Percentiles rank a stretch among this genome's conserved stretches.
These are phyloP conservation scores for Amphipoea oculea DNA, from an alignment of 2,888 invertebrate species.

Conservation along the genomic window DNA sequence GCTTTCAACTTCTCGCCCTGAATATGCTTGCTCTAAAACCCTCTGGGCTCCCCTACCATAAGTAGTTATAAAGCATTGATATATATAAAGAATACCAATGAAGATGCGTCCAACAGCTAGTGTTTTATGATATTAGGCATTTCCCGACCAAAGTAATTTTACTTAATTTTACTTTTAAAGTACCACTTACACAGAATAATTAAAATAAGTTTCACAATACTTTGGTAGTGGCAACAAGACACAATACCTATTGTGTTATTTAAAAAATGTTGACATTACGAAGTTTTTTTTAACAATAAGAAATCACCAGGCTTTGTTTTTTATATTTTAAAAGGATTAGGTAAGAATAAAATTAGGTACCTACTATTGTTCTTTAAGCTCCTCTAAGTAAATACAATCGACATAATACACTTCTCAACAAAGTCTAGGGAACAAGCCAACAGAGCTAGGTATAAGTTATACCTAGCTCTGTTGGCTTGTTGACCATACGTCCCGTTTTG, in stretches of 20 bases:
- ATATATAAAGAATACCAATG: too few species aligned
- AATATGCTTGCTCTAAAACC: too few species aligned
- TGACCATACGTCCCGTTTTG: too few species aligned
- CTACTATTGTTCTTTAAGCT: not conserved
- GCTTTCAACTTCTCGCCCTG: too few species aligned
- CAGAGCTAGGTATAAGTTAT: too few species aligned
- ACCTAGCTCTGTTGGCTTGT: too few species aligned
- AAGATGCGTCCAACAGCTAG: too few species aligned
- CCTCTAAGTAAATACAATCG: not conserved
- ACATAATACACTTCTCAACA: not conserved
- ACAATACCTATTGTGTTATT: constrained; percentile 31
- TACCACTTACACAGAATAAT: constrained; percentile 13
- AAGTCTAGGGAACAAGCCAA: not conserved
- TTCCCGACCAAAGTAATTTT: not conserved
- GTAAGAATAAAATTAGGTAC: not conserved
- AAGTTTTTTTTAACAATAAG: constrained; percentile 5
- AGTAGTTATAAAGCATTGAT: too few species aligned
- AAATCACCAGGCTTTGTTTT: constrained; percentile 22
- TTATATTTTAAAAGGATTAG: not conserved
- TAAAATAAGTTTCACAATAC: constrained; percentile 19
- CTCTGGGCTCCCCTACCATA: too few species aligned
- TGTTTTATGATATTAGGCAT: too few species aligned
- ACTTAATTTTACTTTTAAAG: not conserved
- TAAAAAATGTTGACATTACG: constrained; percentile 1
- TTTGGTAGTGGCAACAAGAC: constrained; percentile 1